phyloP scores from a whole-genome alignment of 2,797 vertebrate species.

The Acanthopagrus latus region DNA sequence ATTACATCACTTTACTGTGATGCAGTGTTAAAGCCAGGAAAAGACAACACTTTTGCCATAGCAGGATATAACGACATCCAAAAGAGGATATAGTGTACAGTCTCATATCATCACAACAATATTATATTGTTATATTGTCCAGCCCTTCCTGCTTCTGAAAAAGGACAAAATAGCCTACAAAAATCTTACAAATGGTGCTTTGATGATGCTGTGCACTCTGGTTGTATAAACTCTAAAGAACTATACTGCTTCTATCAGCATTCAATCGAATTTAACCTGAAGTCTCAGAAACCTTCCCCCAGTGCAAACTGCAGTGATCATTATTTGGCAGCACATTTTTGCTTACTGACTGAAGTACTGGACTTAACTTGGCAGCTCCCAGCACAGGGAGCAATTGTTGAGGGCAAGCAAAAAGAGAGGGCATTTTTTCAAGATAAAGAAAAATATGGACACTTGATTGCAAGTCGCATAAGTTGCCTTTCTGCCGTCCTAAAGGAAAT shows the following conservation, averaged over 20 bases:
- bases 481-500: constrained; percentile 76
- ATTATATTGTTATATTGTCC: too few relatives aligned
- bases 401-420: constrained; percentile 54
- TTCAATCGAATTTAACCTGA: constrained; percentile 45
- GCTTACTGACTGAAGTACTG: constrained; percentile 65
- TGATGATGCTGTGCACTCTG: neutral
- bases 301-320: constrained; percentile 49
- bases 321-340: constrained; percentile 63
- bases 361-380: constrained; percentile 38
- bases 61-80: too few relatives aligned
- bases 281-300: constrained; percentile 43
- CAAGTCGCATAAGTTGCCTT: constrained; percentile 58
- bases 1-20: too few relatives aligned
- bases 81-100: too few relatives aligned
- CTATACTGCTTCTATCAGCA: constrained; percentile 49
- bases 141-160: neutral
- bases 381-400: constrained; percentile 38
- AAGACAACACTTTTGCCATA: too few relatives aligned
- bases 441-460: constrained; percentile 65
- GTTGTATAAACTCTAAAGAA: constrained; percentile 21
- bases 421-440: constrained; percentile 49
- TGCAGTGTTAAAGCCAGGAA: too few relatives aligned
- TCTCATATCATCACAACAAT: neutral
- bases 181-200: constrained; percentile 9
- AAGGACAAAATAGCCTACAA: neutral